Base-by-base conservation (phyloP, 37 sponge, comb jelly and placozoan genomes). In the Petrosia ficiformis region DNA sequence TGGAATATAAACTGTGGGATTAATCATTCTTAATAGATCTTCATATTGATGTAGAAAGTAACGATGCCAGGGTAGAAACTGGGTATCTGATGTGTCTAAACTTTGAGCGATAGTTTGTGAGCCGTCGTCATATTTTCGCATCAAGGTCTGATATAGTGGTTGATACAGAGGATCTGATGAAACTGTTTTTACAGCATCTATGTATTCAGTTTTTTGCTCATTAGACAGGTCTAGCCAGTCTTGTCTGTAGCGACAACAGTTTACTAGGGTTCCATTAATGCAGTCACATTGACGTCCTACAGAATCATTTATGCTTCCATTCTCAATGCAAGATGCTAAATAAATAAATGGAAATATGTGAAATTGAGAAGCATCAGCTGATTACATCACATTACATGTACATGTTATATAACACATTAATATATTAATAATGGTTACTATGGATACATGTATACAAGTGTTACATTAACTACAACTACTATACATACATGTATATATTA, bases 31-130 rank as follows among this genome's bases (percentile, higher is more conserved):
- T 25, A 91, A 79, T 10, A 91, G 68, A 59, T 91, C 65, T 58
- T 91, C 91, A 59, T 91, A 91, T 75, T 86, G 78, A 6, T 74
- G 40, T 32, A 91, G 59, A 67, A 74, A 91, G 83, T 77, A 91
- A n/a, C 91, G 65, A 24, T 82, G 63, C 86, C 86, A 86, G 1
- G 83, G 83, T 16, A 85, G 26, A 59, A 86, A 82, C 44, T 82
- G 87, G 44, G 82, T 79, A 4, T 34, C 67, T 32, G 19, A 32
- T 32, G 82, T 64, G 14, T 44, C 19, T 5, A 19, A 26, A 30
- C 32, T 35, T 44, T 72, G 86, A 33, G 83, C 83, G 3, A 72
- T 8, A 0, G 83, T 77, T 2, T 61, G 28, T 19, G 60, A 57
- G 36, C 74, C 74, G 1, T 43, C 42, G 29, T 52, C 19, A 59